phyloP scores from a whole-genome alignment of 2,113 vertebrate genomes.

The Mobula birostris region DNA sequence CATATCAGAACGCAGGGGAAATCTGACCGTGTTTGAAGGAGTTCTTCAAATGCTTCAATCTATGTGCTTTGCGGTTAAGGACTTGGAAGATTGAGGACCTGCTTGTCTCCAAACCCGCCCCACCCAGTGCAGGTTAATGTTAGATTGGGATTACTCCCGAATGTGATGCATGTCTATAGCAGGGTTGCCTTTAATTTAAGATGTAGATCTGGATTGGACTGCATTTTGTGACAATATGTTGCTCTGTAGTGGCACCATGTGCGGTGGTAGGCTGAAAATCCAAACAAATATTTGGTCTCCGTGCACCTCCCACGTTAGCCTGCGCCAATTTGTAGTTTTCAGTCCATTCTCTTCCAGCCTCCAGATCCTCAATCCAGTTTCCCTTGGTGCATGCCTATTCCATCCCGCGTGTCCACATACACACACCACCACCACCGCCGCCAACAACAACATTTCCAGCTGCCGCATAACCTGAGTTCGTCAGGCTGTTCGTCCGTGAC shows the following conservation, averaged over 20 bases:
- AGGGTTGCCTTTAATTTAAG: no score
- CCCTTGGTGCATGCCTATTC: neutral
- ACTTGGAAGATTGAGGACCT: no score
- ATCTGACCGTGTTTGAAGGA: no score
- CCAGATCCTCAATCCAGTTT: neutral
- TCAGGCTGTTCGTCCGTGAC: slow-evolving; percentile 14
- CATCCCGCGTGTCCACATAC: neutral
- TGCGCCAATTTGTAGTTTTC: no score
- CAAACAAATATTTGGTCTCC: neutral
- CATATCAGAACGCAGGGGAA: no score
- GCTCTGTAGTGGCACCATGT: neutral
- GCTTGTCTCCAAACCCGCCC: no score
- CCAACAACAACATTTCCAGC: neutral
- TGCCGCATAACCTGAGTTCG: neutral
- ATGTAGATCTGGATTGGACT: neutral
- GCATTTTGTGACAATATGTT: neutral
- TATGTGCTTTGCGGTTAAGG: no score
- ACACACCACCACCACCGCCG: no score
- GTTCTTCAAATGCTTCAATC: no score
- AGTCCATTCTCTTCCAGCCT: neutral
- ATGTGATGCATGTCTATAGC: neutral
- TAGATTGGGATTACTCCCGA: neutral
- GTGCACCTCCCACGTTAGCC: no score
- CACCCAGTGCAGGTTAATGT: no score
- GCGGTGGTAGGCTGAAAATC: neutral